Percentiles rank a stretch among this genome's conserved stretches.
Conservation (phyloP, 1,140 invertebrate species). For the Drosophila ananassae region DNA sequence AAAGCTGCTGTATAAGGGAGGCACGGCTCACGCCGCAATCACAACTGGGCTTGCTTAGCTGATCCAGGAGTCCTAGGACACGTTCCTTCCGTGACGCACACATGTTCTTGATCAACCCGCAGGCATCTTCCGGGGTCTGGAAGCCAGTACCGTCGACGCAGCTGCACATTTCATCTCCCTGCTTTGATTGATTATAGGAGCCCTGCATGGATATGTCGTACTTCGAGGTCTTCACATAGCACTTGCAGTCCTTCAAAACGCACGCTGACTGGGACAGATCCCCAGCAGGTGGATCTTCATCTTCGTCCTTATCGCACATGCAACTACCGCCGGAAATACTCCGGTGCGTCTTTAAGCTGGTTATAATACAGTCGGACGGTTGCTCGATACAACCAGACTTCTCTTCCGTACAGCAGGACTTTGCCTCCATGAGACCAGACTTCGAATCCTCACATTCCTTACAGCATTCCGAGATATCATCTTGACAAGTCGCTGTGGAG, state of each 20-base stretch:
- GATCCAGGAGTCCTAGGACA: conserved; percentile 23
- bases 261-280: neutral
- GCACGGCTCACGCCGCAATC: conserved; percentile 16
- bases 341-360: conserved; percentile 16
- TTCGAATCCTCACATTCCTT: neutral
- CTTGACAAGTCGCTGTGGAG: neutral
- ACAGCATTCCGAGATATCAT: too few species aligned
- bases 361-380: conserved; percentile 1
- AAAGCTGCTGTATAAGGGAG: conserved; percentile 24
- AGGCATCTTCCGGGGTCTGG: conserved; percentile 2
- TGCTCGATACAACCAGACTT: neutral
- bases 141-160: neutral
- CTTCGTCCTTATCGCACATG: neutral
- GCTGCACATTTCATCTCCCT: neutral
- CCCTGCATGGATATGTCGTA: conserved; percentile 2
- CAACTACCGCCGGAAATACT: conserved; percentile 15
- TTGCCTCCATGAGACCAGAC: neutral
- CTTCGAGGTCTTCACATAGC: neutral
- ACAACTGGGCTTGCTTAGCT: conserved; percentile 19
- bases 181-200: neutral
- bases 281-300: neutral
- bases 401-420: neutral
- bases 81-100: conserved; percentile 34
- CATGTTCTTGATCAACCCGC: neutral
- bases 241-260: neutral